Evolutionary conservation across 2,888 invertebrate genomes (phyloP), one percentile per base, ranked within the genome.

Genomic region (Heteromyza rotundicornis): DNA sequence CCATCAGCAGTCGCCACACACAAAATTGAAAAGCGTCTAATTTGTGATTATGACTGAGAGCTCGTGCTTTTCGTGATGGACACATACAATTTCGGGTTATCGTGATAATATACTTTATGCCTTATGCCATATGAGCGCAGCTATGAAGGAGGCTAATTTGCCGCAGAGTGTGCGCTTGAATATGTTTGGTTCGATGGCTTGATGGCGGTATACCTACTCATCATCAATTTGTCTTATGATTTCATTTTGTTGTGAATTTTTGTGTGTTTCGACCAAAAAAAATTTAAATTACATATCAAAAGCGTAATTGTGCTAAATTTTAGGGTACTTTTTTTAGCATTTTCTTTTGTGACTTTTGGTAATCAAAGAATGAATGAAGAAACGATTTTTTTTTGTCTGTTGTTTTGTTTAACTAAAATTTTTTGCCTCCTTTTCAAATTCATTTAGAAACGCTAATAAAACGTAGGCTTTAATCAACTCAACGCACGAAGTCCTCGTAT

Each of bases 11-110:
- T 12, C 32, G 5, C 12, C 32, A 32, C 32, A 8, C 32, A n/a
- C 70, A 66, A 70, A 72, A 71, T 72, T 75, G 72, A 73, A 74
- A 73, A 74, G 69, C 72, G 69, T 73, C 73, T 74, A 75, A 75
- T 73, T 74, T 72, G 71, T 75, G 72, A 73, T 73, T 71, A 73
- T 75, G 72, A 70, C 55, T 65, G 64, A 65, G 65, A 74, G 74
- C 74, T 72, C 75, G 74, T 73, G 75, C 72, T 71, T 70, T 65
- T 66, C 70, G 56, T 47, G 14, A 47, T 47, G 47, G 19, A 17
- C 47, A 47, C 17, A 12, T 20, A 20, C 17, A 47, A 47, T 17
- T 40, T 40, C 3, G n/a, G 3, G 14, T 40, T 10, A 3, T 40
- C 40, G 8, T 40, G 40, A 14, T 32, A 32, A 12, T 12, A 12